A percentile compares a stretch with the other conserved stretches of the same genome.
These are phyloP conservation scores for Drosophila eohydei DNA, from an alignment of 2,888 invertebrate genomes.

Conservation along the genomic window DNA sequence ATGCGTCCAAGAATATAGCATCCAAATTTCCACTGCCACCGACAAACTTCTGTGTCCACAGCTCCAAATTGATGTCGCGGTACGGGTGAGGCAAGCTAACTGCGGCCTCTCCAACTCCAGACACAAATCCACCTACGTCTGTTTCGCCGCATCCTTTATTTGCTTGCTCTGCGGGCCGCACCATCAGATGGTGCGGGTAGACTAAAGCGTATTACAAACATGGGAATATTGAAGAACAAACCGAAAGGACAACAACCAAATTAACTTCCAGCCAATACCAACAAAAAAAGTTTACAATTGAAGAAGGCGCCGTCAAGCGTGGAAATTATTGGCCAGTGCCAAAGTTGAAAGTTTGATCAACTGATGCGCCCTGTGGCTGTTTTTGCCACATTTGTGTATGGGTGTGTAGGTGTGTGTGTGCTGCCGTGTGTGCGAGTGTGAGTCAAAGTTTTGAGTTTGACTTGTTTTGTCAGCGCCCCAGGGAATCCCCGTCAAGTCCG, in stretches of 20 bases:
- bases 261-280: constrained; percentile 49
- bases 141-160: constrained; percentile 21
- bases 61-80: constrained; percentile 81
- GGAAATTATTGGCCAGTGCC: constrained; percentile 75
- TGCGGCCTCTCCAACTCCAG: constrained; percentile 9
- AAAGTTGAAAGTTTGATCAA: constrained; percentile 72
- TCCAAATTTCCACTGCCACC: constrained; percentile 82
- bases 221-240: constrained; percentile 56
- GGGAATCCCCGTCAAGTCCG: constrained; percentile 34
- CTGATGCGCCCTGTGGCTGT: constrained; percentile 57
- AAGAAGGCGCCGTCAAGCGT: constrained; percentile 67
- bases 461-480: constrained; percentile 53
- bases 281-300: constrained; percentile 70
- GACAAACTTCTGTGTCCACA: constrained; percentile 84
- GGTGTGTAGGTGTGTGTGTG: constrained; percentile 15
- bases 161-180: constrained; percentile 62
- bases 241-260: constrained; percentile 42
- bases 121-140: constrained; percentile 7
- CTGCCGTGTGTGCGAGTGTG: constrained; percentile 4
- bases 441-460: constrained; percentile 53
- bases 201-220: constrained; percentile 73
- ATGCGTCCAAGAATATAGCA: constrained; percentile 81
- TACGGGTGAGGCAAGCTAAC: constrained; percentile 34
- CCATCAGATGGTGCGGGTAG: constrained; percentile 84
- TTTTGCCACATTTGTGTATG: constrained; percentile 46